Evolutionary conservation across 2,113 vertebrate species (phyloP).

Genomic region (Thalassoma bifasciatum): DNA sequence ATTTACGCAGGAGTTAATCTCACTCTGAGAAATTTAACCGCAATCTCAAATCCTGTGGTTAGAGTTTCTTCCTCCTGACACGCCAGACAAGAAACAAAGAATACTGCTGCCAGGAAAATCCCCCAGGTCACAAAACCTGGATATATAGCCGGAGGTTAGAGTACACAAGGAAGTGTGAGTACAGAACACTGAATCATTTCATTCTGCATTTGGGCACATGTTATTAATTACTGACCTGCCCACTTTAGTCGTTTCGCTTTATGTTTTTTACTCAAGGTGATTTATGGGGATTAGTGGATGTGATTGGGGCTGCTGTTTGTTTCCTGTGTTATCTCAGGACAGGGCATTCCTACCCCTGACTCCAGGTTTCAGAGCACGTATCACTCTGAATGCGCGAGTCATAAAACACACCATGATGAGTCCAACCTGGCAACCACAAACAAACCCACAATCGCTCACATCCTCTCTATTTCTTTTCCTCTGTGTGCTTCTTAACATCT

Average conservation of each 20-base stretch:
- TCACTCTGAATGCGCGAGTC: conserved; percentile 60
- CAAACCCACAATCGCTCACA: conserved; percentile 37
- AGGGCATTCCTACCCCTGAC: conserved; percentile 34
- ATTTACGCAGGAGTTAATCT: conserved; percentile 52
- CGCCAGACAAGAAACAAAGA: conserved; percentile 42
- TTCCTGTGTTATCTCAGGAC: conserved; percentile 39
- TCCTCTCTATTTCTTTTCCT: conserved; percentile 58
- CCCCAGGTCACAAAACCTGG: conserved; percentile 50
- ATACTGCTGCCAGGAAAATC: conserved; percentile 43
- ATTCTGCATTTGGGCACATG: background rate
- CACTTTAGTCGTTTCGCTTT: background rate
- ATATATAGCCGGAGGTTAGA: conserved; percentile 53
- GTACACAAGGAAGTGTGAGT: conserved; percentile 28
- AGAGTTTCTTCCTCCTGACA: conserved; percentile 41
- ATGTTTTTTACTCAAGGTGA: background rate
- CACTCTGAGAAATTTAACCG: conserved; percentile 38
- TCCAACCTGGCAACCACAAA: conserved; percentile 66
- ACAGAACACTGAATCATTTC: conserved; percentile 27
- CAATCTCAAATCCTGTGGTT: conserved; percentile 57
- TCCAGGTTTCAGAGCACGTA: conserved; percentile 23
- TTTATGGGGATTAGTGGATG: conserved; percentile 1
- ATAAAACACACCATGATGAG: conserved; percentile 73
- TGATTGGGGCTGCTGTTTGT: conserved; percentile 37
- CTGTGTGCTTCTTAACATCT: conserved; percentile 76
- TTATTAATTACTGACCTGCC: conserved; percentile 8